phyloP scores from a whole-genome alignment of 2,888 invertebrate species.

The Schizaphis graminum region DNA sequence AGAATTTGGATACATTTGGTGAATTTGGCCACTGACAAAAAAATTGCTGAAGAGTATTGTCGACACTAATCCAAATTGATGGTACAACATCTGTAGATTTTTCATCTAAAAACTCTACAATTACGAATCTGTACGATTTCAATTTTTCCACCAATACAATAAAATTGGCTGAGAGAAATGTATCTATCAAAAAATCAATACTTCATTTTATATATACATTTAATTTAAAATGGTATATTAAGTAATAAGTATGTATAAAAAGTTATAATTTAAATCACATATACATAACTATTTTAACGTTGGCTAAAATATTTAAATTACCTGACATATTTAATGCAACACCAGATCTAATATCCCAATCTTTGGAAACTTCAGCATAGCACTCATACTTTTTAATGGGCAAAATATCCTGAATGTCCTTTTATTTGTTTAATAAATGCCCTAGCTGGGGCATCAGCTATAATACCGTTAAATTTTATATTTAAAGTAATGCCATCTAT shows the following conservation, averaged over 20 bases:
- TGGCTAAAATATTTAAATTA: neutral
- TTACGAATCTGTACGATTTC: too few species aligned
- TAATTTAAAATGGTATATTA: neutral
- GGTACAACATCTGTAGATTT: neutral
- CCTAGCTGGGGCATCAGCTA: conserved; percentile 19
- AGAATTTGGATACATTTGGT: neutral
- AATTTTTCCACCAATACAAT: neutral
- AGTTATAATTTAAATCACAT: neutral
- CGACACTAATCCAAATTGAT: neutral
- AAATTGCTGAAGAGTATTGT: neutral
- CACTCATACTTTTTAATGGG: neutral
- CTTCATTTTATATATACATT: neutral
- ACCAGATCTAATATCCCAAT: neutral
- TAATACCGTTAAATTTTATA: neutral
- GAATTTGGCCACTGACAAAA: neutral
- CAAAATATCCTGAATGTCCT: neutral
- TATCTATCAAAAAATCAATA: neutral
- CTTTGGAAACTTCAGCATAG: neutral
- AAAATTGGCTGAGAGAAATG: neutral
- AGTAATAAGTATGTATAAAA: too few species aligned
- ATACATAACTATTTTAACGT: neutral
- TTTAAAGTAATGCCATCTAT: neutral
- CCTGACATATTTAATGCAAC: neutral
- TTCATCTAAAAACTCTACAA: neutral
- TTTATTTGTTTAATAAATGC: conserved; percentile 27